Conservation (phyloP, 2,888 invertebrate genomes). For the Aphodius granarius region DNA sequence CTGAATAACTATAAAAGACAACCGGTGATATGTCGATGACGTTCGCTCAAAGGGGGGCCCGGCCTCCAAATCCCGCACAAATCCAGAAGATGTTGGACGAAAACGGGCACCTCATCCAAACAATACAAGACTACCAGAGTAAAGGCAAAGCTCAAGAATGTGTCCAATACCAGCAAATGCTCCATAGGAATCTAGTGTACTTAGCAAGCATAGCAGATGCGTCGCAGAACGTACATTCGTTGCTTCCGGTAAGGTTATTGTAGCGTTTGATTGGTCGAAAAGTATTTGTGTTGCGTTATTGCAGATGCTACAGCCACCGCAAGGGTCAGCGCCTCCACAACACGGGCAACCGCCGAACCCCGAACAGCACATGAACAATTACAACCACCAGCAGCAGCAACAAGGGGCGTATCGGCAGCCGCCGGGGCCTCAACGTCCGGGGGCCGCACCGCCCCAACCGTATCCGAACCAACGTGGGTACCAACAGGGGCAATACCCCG, state of each 20-base stretch:
- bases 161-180: slow-evolving; percentile 89
- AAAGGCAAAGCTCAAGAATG: slow-evolving; percentile 94
- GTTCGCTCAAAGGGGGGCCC: slow-evolving; percentile 72
- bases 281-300: slow-evolving; percentile 23
- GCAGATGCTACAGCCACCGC: slow-evolving; percentile 62
- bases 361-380: slow-evolving; percentile 53
- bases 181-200: slow-evolving; percentile 95
- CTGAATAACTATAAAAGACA: no score
- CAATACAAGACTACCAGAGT: slow-evolving; percentile 94
- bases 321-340: slow-evolving; percentile 51
- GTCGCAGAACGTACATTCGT: slow-evolving; percentile 86
- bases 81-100: slow-evolving; percentile 97
- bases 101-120: slow-evolving; percentile 94
- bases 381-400: slow-evolving; percentile 51
- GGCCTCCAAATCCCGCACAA: slow-evolving; percentile 79
- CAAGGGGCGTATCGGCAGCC: slow-evolving; percentile 57
- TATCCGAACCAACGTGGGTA: slow-evolving; percentile 67
- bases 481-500: slow-evolving; percentile 69
- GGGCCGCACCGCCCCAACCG: slow-evolving; percentile 64
- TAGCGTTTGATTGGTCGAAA: background rate
- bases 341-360: slow-evolving; percentile 49
- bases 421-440: slow-evolving; percentile 60
- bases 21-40: slow-evolving; percentile 71
- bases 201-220: slow-evolving; percentile 96
- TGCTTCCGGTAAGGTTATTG: slow-evolving; percentile 90